Base-by-base conservation (phyloP, 2,113 vertebrate species). In the Scortum barcoo region DNA sequence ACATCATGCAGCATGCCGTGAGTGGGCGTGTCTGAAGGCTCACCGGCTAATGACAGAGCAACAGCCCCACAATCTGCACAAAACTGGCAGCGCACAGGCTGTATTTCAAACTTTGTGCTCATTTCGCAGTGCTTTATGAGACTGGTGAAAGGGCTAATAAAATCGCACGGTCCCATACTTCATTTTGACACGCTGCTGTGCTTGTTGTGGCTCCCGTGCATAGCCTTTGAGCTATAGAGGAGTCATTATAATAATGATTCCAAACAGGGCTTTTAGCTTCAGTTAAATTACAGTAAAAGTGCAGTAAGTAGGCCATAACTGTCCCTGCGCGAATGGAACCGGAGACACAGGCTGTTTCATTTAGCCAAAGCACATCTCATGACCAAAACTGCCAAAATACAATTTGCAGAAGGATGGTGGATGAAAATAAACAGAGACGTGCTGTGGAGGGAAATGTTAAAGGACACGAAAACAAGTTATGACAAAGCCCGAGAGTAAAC, bases 241-340 rank as follows among this genome's bases (percentile, higher is more conserved):
- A 79, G 57, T 72, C 77, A 79, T 89, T 72, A 76, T 51, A 70
- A 50, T 79, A 69, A 82, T 76, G 30, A 78, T 67, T 76, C 50
- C 20, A 88, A 86, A 85, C 65, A 67, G 71, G 70, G 61, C 70
- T 81, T 89, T 87, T 71, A 76, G 84, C 74, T 24, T 10, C 57
- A 50, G 72, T 72, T 72, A 71, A 67, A 81, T 85, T 72, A 74
- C 75, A 86, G 72, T 62, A 65, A 83, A 84, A 74, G 36, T 70
- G 61, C 61, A 73, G 12, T 60, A 80, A 75, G 56, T 50, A 70
- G 44, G 24, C 67, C 61, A n/a, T 51, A 50, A 76, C 54, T 78
- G 65, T 63, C 33, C 68, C 40, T 58, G 40, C 46, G 71, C 54
- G 72, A 68, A 78, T 78, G 53, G 40, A 76, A 77, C 19, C 19